Evolutionary conservation across 2,113 vertebrate species (phyloP), one percentile per base, ranked within the genome.

Genomic region (Zapornia atra): DNA sequence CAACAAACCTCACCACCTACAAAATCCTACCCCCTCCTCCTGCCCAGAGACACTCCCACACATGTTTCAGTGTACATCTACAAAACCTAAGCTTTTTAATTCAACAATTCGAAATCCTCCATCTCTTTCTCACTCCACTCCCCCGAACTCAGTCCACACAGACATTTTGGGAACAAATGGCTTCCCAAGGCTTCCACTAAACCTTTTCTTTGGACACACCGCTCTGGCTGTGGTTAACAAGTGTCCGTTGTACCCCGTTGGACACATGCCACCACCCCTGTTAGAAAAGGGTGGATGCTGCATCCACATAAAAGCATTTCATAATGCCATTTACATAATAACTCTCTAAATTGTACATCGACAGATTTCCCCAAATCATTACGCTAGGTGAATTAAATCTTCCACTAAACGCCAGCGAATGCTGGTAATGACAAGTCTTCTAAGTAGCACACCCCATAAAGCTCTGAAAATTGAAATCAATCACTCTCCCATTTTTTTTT

Each of bases 301-400:
- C 61, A 72, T 48, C 57, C 86, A 89, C 78, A 82, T 82, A 87
- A 92, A 96, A 80, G 36, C 53, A 76, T 92, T 92, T 91, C 73
- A 91, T 82, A 95, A 72, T 82, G 38, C 84, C 92, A 92, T 96
- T 96, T 94, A 84, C 73, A 90, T 87, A 96, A 96, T 57, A 92
- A 79, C 84, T 92, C 82, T 31, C 83, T 76, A 94, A 95, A 88
- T 71, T 64, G 42, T 94, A 92, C 89, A 92, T 96, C 14, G 8
- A 92, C 89, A 86, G 64, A 69, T 95, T 95, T 95, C 66, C 29
- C 50, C 80, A 60, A 90, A 78, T 88, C 81, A 31, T 92, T 96
- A 94, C 80, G 88, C 91, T 70, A 94, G 86, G 92, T 90, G 92
- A 96, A 91, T 90, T 96, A 91, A 94, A 94, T 96, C 91, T 96